phyloP scores from a whole-genome alignment of 2,797 vertebrate genomes.

The Acomys russatus region DNA sequence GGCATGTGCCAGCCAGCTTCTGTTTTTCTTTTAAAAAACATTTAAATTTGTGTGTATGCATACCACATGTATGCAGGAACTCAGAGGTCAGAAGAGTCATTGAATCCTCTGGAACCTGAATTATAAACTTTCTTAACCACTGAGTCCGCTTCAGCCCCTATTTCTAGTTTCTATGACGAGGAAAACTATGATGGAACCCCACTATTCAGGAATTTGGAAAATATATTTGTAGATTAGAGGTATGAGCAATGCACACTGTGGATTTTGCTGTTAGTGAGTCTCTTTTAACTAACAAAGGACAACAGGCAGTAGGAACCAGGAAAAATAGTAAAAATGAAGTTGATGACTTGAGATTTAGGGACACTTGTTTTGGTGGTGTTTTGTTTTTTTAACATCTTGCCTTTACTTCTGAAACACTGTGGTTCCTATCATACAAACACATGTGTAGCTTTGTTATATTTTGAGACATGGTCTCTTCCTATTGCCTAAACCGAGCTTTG shows the following conservation, averaged over 20 bases:
- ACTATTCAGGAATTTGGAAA: background rate
- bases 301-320: background rate
- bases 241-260: background rate
- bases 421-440: background rate
- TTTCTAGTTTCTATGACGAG: constrained; percentile 6
- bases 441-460: background rate
- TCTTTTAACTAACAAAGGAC: constrained; percentile 10
- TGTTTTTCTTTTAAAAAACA: background rate
- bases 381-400: background rate
- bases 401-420: background rate
- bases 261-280: constrained; percentile 43
- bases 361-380: background rate
- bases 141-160: background rate
- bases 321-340: constrained; percentile 37
- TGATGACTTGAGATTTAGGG: background rate
- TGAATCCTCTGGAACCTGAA: background rate
- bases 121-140: background rate
- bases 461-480: background rate
- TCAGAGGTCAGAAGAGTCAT: background rate
- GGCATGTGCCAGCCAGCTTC: background rate
- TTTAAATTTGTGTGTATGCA: background rate
- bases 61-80: background rate
- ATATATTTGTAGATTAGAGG: background rate
- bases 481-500: background rate
- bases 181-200: background rate